Conservation (phyloP, 2,888 invertebrate genomes). For the Pristionchus exspectatus region DNA sequence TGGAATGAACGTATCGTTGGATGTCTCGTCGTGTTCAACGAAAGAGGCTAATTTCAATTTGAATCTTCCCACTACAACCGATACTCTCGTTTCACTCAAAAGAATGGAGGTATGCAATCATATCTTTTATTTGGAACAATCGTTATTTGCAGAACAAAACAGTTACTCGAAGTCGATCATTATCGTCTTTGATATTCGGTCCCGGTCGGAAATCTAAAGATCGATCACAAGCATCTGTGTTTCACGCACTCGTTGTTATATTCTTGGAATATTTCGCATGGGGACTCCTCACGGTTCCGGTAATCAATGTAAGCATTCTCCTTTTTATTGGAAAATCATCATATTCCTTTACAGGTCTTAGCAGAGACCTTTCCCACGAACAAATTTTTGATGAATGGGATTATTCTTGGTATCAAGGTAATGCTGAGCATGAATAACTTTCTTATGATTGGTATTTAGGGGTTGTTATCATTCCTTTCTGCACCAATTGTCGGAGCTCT, state of each 20-base stretch:
- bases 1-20: conserved; percentile 46
- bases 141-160: conserved; percentile 60
- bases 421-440: background rate
- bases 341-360: conserved; percentile 84
- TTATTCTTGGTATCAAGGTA: conserved; percentile 97
- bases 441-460: conserved; percentile 81
- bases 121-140: background rate
- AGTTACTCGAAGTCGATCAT: conserved; percentile 65
- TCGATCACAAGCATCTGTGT: conserved; percentile 87
- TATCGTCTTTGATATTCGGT: conserved; percentile 67
- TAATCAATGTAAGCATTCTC: conserved; percentile 86
- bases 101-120: conserved; percentile 9
- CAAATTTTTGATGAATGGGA: conserved; percentile 99
- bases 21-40: conserved; percentile 25
- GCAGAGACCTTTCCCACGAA: conserved; percentile 98
- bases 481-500: conserved; percentile 97
- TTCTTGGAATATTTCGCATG: conserved; percentile 99
- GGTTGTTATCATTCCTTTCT: conserved; percentile 95
- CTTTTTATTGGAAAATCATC: background rate
- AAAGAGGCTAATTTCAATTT: conserved; percentile 37
- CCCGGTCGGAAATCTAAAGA: conserved; percentile 61
- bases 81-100: conserved; percentile 37
- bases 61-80: conserved; percentile 6
- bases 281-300: conserved; percentile 98
- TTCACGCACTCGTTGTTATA: conserved; percentile 98